Conservation (phyloP, 2,797 vertebrate genomes). For the Acestrorhynchus altus region DNA sequence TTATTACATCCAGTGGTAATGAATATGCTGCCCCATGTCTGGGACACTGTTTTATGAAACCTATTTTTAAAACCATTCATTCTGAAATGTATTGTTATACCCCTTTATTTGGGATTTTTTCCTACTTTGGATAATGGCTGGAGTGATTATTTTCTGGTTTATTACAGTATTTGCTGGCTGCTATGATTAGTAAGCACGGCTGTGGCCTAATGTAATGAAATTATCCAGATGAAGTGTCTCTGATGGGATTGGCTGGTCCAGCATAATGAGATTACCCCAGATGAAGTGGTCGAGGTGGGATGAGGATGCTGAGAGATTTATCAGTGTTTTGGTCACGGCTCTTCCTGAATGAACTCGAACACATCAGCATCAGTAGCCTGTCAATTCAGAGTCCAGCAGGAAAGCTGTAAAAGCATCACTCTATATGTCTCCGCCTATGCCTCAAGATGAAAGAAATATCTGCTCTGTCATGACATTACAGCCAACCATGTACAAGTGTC, state of each 20-base stretch:
- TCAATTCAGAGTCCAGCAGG: conserved; percentile 26
- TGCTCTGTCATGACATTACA: conserved; percentile 13
- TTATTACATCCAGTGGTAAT: no score
- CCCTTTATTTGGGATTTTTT: no score
- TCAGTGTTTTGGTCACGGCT: conserved; percentile 45
- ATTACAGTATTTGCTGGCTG: background rate
- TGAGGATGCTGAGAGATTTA: conserved; percentile 49
- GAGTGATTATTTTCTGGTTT: background rate
- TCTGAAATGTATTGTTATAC: background rate
- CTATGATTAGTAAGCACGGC: conserved; percentile 36
- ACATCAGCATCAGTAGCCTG: conserved; percentile 19
- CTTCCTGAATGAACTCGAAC: conserved; percentile 35
- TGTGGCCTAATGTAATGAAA: conserved; percentile 48
- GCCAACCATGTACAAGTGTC: conserved; percentile 5
- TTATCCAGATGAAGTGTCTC: conserved; percentile 51
- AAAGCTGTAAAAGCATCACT: conserved; percentile 20
- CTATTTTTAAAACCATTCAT: no score
- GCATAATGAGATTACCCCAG: conserved; percentile 39
- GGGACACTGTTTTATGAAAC: no score
- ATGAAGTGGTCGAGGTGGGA: conserved; percentile 48
- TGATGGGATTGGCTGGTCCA: conserved; percentile 42
- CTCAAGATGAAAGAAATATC: conserved; percentile 2
- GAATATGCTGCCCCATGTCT: no score
- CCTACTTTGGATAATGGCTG: background rate
- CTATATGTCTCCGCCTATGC: conserved; percentile 2